phyloP scores from a whole-genome alignment of 2,888 invertebrate genomes.

The Isotomurus palustris region DNA sequence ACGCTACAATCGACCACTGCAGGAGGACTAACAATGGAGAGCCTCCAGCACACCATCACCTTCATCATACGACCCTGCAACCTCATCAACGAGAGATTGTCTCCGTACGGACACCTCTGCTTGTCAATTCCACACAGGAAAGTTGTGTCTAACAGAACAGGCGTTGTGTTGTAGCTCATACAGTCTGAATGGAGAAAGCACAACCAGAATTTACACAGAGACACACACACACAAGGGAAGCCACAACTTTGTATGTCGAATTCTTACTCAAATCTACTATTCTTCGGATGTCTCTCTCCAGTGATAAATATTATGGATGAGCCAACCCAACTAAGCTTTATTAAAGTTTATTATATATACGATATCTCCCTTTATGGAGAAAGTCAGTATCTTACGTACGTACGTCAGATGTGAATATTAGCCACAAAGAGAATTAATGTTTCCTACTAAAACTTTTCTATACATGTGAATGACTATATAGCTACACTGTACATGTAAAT shows the following conservation, averaged over 20 bases:
- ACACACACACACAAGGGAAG: too few relatives aligned
- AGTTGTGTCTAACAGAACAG: constrained; percentile 59
- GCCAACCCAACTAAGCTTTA: too few relatives aligned
- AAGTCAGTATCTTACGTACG: neutral
- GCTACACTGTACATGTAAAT: too few relatives aligned
- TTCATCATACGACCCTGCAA: too few relatives aligned
- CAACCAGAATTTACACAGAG: too few relatives aligned
- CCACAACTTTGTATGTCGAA: too few relatives aligned
- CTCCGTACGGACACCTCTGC: constrained; percentile 65
- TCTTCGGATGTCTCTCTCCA: neutral
- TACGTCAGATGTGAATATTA: neutral
- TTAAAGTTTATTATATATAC: neutral
- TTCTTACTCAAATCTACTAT: too few relatives aligned
- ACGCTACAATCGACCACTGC: constrained; percentile 69
- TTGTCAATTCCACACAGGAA: constrained; percentile 62
- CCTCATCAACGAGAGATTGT: constrained; percentile 58
- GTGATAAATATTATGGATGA: too few relatives aligned
- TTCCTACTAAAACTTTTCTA: neutral
- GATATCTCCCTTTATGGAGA: neutral
- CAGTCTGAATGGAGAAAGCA: too few relatives aligned
- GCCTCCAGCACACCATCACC: constrained; percentile 36
- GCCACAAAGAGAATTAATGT: constrained; percentile 7
- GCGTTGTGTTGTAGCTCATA: too few relatives aligned
- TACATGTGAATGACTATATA: too few relatives aligned
- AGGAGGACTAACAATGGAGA: constrained; percentile 49